Evolutionary conservation across 2,113 vertebrate genomes (phyloP).

Genomic region (Bubo blakistoni): DNA sequence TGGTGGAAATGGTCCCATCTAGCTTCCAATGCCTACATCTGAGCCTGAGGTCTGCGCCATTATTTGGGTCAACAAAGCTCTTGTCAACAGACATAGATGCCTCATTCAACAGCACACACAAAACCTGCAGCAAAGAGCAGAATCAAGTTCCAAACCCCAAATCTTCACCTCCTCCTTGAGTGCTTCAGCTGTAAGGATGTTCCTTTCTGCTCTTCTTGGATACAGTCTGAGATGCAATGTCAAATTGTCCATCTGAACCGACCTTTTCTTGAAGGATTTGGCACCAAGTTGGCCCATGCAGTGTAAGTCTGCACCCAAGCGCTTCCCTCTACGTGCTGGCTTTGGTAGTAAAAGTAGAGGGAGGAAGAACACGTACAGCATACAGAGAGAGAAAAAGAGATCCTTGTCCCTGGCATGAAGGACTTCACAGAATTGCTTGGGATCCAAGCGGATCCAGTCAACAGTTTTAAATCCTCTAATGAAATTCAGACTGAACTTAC

Average conservation of each 20-base stretch:
- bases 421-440: neutral
- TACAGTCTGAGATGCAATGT: neutral
- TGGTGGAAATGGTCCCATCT: neutral
- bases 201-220: neutral
- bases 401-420: fast-evolving
- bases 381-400: neutral
- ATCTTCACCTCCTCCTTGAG: neutral
- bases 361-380: neutral
- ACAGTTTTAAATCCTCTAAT: neutral
- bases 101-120: fast-evolving
- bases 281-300: neutral
- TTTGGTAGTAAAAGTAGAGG: neutral
- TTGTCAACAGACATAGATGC: neutral
- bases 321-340: fast-evolving
- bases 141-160: neutral
- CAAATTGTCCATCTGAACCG: neutral
- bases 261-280: neutral
- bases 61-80: neutral
- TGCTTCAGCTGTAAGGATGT: neutral
- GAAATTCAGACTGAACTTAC: neutral
- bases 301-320: neutral
- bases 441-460: neutral
- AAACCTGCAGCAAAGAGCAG: neutral
- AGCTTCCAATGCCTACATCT: neutral
- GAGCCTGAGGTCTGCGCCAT: neutral